Base-by-base conservation (phyloP, 2,113 vertebrate species). In the Puma concolor region DNA sequence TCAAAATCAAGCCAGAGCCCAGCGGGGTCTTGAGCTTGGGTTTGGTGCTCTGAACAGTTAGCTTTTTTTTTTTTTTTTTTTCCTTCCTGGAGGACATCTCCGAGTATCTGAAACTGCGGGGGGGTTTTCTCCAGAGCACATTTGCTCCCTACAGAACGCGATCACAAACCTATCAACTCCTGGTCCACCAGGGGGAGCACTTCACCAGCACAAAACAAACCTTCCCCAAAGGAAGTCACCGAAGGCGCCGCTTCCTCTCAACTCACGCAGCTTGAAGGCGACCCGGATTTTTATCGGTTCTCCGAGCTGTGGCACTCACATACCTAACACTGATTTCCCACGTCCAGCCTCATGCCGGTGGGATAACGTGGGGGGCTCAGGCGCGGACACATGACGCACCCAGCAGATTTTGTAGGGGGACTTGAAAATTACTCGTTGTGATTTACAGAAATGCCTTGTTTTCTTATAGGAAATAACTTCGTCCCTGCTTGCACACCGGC, bases 161-260 rank as follows among this genome's bases (percentile, higher is more conserved):
- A 74, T 52, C 90, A 91, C 88, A 9, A 50, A 84, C 85, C 41
- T 60, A 81, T 71, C 36, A 69, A 52, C 13, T 2, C 1, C 74
- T 23, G 88, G 77, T 92, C 98, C 99, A 99, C 99, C 98, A 99
- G 99, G 99, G 99, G 99, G 99, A 98, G 99, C 98, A 99, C 95
- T 97, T 98, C 98, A 98, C 99, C 98, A 99, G 98, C 98, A 95
- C 97, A 99, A 99, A 98, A 93, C 93, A 16, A 36, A 71, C 81
- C 97, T 97, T 98, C 86, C 97, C 86, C 94, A 44, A 95, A 97
- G 92, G 91, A 97, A 95, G 72, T 94, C 72, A 71, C 95, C 41
- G 97, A 96, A 98, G 98, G 97, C 81, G 88, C 97, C 98, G 92
- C 95, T 97, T 98, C 97, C 97, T 98, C 98, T 99, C 98, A 98